Percentiles rank a stretch among this genome's conserved stretches.
These are phyloP conservation scores for Malurus cyaneus DNA, from an alignment of 2,113 vertebrate species.

Conservation along the genomic window DNA sequence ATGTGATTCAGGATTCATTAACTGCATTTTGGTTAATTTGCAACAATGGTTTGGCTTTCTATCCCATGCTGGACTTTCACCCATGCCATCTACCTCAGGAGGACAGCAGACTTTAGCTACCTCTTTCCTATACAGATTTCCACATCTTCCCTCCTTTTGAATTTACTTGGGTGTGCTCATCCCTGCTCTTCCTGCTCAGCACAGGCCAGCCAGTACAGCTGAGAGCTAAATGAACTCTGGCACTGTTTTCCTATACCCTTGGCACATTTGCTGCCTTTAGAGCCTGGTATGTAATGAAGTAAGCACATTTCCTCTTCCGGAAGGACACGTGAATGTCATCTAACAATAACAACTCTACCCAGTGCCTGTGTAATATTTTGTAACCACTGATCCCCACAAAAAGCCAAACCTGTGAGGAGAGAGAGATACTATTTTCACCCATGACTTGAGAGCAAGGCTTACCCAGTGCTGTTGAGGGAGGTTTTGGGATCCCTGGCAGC, in stretches of 20 bases:
- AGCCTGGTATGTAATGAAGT: neutral
- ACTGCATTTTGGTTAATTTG: neutral
- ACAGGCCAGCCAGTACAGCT: neutral
- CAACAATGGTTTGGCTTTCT: neutral
- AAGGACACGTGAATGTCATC: neutral
- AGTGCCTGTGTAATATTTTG: neutral
- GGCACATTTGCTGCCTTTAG: neutral
- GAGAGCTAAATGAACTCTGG: neutral
- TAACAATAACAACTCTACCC: conserved; percentile 12
- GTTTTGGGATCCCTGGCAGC: neutral
- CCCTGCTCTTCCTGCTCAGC: neutral
- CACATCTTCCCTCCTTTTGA: neutral
- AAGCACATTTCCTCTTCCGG: neutral
- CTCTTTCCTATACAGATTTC: neutral
- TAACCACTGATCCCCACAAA: neutral
- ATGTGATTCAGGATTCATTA: neutral
- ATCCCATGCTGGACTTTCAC: neutral
- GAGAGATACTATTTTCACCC: neutral
- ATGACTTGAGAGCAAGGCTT: neutral
- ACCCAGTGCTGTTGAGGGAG: neutral
- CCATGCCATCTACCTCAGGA: neutral
- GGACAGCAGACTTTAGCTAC: neutral
- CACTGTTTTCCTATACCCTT: neutral
- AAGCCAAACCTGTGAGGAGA: neutral
- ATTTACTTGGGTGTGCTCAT: neutral